Base-by-base conservation (phyloP, 2,888 invertebrate species). In the Tribolium freemani region DNA sequence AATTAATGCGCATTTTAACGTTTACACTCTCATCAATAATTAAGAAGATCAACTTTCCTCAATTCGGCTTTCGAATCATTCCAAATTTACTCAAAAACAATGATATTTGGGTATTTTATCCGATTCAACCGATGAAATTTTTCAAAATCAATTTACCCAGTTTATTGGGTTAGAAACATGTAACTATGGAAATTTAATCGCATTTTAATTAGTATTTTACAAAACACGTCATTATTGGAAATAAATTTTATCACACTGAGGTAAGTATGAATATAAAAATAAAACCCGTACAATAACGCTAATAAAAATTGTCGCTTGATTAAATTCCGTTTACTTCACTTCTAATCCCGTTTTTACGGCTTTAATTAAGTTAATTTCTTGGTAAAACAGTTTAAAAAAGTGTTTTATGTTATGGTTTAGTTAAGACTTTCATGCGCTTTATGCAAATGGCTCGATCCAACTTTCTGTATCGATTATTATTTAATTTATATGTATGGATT, bases 221-320 rank as follows among this genome's bases (percentile, higher is more conserved):
- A 38, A 38, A 38, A 38, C 38, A 8, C 8, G 38, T 38, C 5
- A 38, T 38, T n/a, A 38, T 3, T 26, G 26, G 9, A 38, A 38
- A 38, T 38, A 3, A 38, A 3, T 26, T 26, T 26, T 26, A n/a
- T n/a, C n/a, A n/a, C n/a, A n/a, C n/a, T n/a, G n/a, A n/a, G n/a
- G n/a, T n/a, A n/a, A n/a, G n/a, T n/a, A n/a, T n/a, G n/a, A n/a
- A n/a, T n/a, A n/a, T n/a, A n/a, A n/a, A 16, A 16, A 2, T 2
- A 16, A 16, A 16, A 26, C 26, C 5, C 20, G 4, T 9, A 11
- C 30, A 58, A 44, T n/a, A 5, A 5, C n/a, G 20, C 16, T 13
- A 38, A 58, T 58, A 58, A 58, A 44, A 26, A 26, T 21, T 26
- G 26, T 26, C 26, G 53, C 20, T 53, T 53, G 53, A 8, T 10